Base-by-base conservation (phyloP, 2,113 vertebrate species). In the western clawed frog (Xenopus tropicalis) region DNA sequence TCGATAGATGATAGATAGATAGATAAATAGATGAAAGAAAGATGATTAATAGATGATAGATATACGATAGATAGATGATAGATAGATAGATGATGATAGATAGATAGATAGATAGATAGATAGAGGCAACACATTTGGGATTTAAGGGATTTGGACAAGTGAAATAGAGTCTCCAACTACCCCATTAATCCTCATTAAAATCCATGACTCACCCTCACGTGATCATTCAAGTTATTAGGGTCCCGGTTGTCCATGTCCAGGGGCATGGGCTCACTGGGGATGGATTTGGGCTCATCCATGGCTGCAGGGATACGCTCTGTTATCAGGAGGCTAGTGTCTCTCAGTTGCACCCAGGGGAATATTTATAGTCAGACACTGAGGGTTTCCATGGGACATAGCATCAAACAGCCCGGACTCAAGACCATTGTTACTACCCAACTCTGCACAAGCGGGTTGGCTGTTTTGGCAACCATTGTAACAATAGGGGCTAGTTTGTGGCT, bases 181-280 rank as follows among this genome's bases (percentile, higher is more conserved):
- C 29, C 2, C 29, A 37, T 37, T 37, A 9, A 37, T 37, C 6
- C 29, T 4, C 6, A 37, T 37, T 37, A 37, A 37, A 5, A 48
- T 29, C 9, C 17, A 21, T 9, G 42, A 72, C 77, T 72, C 46
- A 78, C 77, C 59, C 70, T 24, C 3, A 78, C 77, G n/a, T 78
- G 77, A 19, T 78, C 77, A 37, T 78, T 78, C 64, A 78, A 74
- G 63, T 78, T 69, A 25, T 73, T 74, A 22, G 77, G 77, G 77
- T 78, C 77, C 4, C 77, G 62, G 65, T 74, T 78, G 17, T 78
- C 77, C 71, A 78, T 71, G 64, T 78, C 77, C 17, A 78, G 25
- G 13, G 65, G 68, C 74, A 77, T 77, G 51, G 74, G 74, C 37
- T 71, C 74, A 37, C 61, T 77, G 48, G 21, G 61, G 11, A 77